These are phyloP conservation scores for Rhinoderma darwinii DNA, from an alignment of 2,113 vertebrate species.

Conservation along the genomic window DNA sequence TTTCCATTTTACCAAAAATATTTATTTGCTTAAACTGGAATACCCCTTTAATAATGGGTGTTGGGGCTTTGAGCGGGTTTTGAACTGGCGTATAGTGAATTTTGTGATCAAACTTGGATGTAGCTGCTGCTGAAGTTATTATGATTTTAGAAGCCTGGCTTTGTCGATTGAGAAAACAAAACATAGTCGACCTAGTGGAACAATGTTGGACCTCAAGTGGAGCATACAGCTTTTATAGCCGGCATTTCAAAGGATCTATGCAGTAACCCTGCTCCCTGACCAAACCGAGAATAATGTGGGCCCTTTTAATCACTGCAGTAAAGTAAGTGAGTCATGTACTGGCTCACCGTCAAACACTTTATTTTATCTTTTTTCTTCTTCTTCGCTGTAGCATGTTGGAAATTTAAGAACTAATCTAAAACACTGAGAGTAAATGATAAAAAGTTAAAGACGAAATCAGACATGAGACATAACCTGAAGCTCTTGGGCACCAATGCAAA, in stretches of 20 bases:
- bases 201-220: background rate
- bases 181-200: background rate
- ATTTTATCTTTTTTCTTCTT: background rate
- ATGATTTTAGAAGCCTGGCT: background rate
- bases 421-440: background rate
- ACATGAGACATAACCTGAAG: background rate
- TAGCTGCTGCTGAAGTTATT: background rate
- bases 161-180: slow-evolving; percentile 2
- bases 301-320: slow-evolving; percentile 20
- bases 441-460: background rate
- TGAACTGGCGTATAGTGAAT: background rate
- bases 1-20: too few relatives aligned
- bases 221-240: background rate
- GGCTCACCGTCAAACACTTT: slow-evolving; percentile 9
- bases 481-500: background rate
- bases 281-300: background rate
- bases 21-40: background rate
- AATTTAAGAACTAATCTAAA: background rate
- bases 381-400: background rate
- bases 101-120: background rate
- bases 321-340: slow-evolving; percentile 23
- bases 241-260: background rate
- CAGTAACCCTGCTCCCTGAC: background rate
- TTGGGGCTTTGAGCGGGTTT: background rate
- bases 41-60: background rate